Evolutionary conservation across 2,888 invertebrate species (phyloP).

Genomic region (Phaedon cochleariae): DNA sequence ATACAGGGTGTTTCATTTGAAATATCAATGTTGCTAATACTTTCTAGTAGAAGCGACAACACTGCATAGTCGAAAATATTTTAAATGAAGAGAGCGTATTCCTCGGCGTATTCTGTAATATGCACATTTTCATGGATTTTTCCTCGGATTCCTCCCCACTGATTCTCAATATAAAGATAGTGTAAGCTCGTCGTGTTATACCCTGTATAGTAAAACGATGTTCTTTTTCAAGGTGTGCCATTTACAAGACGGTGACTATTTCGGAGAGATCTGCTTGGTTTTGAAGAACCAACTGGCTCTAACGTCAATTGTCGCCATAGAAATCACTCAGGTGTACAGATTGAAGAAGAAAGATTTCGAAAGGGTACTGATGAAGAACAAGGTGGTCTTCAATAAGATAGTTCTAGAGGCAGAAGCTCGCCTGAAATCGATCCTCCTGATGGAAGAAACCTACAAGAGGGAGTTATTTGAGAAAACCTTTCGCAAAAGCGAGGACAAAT

Average conservation of each 20-base stretch:
- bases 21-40: too few relatives aligned
- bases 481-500: too few relatives aligned
- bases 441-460: constrained; percentile 40
- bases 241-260: constrained; percentile 68
- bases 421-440: constrained; percentile 15
- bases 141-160: too few relatives aligned
- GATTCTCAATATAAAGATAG: too few relatives aligned
- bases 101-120: too few relatives aligned
- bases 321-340: constrained; percentile 68
- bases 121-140: too few relatives aligned
- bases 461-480: constrained; percentile 34
- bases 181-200: too few relatives aligned
- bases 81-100: too few relatives aligned
- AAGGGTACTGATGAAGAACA: constrained; percentile 41
- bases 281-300: constrained; percentile 66
- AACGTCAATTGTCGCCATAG: constrained; percentile 69
- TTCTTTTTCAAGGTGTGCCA: constrained; percentile 42
- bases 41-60: too few relatives aligned
- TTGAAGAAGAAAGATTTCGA: constrained; percentile 66
- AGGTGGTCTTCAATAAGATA: constrained; percentile 30
- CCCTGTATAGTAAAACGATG: too few relatives aligned
- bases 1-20: too few relatives aligned
- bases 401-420: constrained; percentile 30
- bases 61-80: too few relatives aligned
- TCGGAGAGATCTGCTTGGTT: constrained; percentile 70